A percentile compares a stretch with the other conserved stretches of the same genome.
These are phyloP conservation scores for Coenonympha glycerion DNA, from an alignment of 2,888 invertebrate genomes.

Conservation along the genomic window DNA sequence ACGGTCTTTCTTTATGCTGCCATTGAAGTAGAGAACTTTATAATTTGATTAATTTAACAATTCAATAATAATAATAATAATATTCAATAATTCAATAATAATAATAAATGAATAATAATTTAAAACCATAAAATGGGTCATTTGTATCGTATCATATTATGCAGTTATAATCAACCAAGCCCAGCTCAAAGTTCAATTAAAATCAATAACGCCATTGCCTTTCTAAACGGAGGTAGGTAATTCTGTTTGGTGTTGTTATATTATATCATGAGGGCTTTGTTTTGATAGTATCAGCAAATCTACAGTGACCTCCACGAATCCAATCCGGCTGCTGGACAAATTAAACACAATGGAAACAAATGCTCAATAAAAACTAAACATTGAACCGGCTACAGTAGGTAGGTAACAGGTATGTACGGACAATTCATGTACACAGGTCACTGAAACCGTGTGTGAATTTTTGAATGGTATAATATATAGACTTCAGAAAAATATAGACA, in stretches of 20 bases:
- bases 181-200: neutral
- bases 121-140: no score
- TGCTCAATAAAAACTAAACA: constrained; percentile 24
- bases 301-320: constrained; percentile 16
- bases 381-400: constrained; percentile 14
- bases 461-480: neutral
- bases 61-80: no score
- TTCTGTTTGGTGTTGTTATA: constrained; percentile 9
- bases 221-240: constrained; percentile 1
- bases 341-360: constrained; percentile 19
- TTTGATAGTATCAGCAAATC: constrained; percentile 9
- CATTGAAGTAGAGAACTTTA: no score
- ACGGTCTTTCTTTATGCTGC: no score
- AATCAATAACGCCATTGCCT: neutral
- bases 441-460: constrained; percentile 20
- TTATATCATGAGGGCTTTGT: constrained; percentile 8
- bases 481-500: neutral
- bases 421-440: constrained; percentile 23
- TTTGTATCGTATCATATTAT: neutral
- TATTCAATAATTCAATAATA: no score
- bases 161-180: neutral
- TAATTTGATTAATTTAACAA: no score
- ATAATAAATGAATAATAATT: no score
- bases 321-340: constrained; percentile 16
- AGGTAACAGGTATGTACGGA: neutral